Percentiles rank a stretch among this genome's conserved stretches.
Conservation (phyloP, 2,113 vertebrate species). For the Zapus hudsonius region DNA sequence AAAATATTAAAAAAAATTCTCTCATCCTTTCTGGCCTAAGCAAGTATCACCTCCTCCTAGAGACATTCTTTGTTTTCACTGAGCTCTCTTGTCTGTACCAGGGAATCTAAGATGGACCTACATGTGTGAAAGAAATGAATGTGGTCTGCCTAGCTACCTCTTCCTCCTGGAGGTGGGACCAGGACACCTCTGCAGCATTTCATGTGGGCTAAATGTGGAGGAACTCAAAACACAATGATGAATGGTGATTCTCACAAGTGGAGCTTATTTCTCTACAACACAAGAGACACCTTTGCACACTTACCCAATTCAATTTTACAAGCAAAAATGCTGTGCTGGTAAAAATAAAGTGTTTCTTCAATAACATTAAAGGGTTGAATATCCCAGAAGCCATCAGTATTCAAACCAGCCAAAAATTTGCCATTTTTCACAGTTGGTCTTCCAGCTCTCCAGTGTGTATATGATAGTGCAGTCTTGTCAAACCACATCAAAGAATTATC, state of each 20-base stretch:
- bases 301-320: slow-evolving; percentile 96
- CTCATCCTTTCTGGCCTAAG: neutral
- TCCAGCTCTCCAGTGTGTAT: slow-evolving; percentile 92
- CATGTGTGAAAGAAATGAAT: neutral
- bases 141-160: neutral
- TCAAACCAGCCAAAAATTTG: slow-evolving; percentile 91
- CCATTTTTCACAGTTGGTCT: slow-evolving; percentile 85
- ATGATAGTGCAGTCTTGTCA: slow-evolving; percentile 92
- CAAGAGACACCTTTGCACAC: slow-evolving; percentile 51
- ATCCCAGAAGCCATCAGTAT: slow-evolving; percentile 89
- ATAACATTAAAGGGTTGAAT: slow-evolving; percentile 78
- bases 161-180: neutral
- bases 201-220: neutral
- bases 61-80: neutral
- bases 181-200: neutral
- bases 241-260: neutral
- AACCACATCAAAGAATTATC: slow-evolving; percentile 92
- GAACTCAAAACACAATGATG: neutral
- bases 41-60: neutral
- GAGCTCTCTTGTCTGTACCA: neutral
- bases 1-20: too few species aligned
- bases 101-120: neutral
- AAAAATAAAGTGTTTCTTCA: slow-evolving; percentile 83
- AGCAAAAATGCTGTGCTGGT: slow-evolving; percentile 89
- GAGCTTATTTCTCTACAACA: neutral